A percentile compares a stretch with the other conserved stretches of the same genome.
Evolutionary conservation across 2,888 invertebrate genomes (phyloP).

Genomic region (Diaprepes abbreviatus): DNA sequence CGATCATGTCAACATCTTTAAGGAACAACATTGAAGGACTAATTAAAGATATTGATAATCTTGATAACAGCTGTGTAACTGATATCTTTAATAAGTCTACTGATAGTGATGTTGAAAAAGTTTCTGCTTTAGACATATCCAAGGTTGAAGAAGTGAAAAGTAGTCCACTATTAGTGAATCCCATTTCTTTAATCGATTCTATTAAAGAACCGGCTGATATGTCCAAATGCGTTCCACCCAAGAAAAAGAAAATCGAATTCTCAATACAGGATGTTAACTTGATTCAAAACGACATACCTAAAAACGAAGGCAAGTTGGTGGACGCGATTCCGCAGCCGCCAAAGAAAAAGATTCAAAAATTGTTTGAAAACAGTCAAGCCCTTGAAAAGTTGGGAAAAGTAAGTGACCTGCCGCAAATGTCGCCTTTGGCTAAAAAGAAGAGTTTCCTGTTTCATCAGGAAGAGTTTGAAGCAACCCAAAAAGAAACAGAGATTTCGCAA

Average conservation of each 20-base stretch:
- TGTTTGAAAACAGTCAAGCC: constrained; percentile 44
- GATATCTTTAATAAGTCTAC: background rate
- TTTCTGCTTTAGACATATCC: background rate
- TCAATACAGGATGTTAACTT: background rate
- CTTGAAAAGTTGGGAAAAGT: constrained; percentile 29
- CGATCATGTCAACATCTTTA: constrained; percentile 34
- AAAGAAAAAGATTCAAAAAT: constrained; percentile 48
- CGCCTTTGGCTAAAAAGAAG: constrained; percentile 49
- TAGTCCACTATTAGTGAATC: background rate
- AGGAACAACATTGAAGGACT: constrained; percentile 39
- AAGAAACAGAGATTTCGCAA: background rate
- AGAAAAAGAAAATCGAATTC: constrained; percentile 47
- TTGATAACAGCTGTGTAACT: background rate
- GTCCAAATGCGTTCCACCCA: constrained; percentile 42
- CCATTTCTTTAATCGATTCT: background rate
- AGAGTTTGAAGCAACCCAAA: constrained; percentile 21
- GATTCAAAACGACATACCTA: background rate
- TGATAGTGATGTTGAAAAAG: background rate
- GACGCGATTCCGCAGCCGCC: constrained; percentile 37
- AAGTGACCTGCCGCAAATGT: constrained; percentile 40
- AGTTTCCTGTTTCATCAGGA: constrained; percentile 43
- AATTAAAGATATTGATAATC: constrained; percentile 36
- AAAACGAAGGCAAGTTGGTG: constrained; percentile 8
- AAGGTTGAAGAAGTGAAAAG: background rate
- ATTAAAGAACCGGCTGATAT: constrained; percentile 17